phyloP scores from a whole-genome alignment of 1,140 invertebrate species.

The Pseudomyrmex flavicornis region DNA sequence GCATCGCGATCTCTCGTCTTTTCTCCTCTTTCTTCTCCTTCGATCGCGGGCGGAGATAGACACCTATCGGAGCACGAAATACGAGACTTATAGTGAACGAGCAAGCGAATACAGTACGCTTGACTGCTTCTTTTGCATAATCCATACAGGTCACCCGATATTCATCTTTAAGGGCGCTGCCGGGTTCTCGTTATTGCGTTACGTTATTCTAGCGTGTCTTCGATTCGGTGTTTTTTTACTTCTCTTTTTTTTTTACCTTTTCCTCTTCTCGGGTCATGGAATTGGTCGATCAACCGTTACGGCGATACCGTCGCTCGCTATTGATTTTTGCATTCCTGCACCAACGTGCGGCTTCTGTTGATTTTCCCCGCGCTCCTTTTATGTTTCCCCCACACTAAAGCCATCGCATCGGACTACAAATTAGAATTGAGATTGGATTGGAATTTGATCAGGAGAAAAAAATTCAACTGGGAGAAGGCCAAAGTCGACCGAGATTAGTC shows the following conservation, averaged over 20 bases:
- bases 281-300: constrained; percentile 74
- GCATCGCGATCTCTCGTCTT: constrained; percentile 19
- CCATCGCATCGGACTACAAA: too few relatives aligned
- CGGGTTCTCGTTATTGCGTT: constrained; percentile 19
- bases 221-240: background rate
- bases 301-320: constrained; percentile 65
- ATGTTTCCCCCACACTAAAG: constrained; percentile 33
- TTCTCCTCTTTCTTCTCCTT: constrained; percentile 34
- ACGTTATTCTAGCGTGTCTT: background rate
- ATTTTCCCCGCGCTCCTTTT: constrained; percentile 63
- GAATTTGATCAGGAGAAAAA: background rate
- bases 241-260: constrained; percentile 30
- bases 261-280: constrained; percentile 30
- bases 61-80: constrained; percentile 52
- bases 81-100: constrained; percentile 3
- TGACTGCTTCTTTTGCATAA: constrained; percentile 55
- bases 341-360: constrained; percentile 58
- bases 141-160: constrained; percentile 49
- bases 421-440: too few relatives aligned
- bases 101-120: constrained; percentile 25
- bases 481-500: too few relatives aligned
- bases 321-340: constrained; percentile 78
- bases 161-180: constrained; percentile 38
- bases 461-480: too few relatives aligned
- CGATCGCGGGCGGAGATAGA: constrained; percentile 52